Evolutionary conservation across 2,888 invertebrate genomes (phyloP).

Genomic region (Eucera pruinosa): DNA sequence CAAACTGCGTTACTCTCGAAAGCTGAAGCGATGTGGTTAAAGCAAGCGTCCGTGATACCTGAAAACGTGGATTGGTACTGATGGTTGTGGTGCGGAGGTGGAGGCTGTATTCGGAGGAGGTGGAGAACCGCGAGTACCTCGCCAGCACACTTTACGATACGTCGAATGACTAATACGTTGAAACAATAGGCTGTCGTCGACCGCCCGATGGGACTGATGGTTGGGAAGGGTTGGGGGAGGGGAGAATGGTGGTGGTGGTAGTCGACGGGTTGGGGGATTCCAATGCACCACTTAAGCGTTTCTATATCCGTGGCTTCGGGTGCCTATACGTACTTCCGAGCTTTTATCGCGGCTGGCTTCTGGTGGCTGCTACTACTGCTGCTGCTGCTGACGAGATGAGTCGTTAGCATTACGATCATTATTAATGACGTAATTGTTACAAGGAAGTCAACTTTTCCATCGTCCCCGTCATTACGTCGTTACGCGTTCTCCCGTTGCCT

Average conservation of each 20-base stretch:
- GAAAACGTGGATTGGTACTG: slow-evolving; percentile 46
- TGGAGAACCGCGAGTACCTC: slow-evolving; percentile 74
- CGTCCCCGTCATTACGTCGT: slow-evolving; percentile 71
- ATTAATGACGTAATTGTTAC: slow-evolving; percentile 75
- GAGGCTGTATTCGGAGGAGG: slow-evolving; percentile 65
- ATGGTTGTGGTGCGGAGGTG: slow-evolving; percentile 53
- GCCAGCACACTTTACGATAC: slow-evolving; percentile 83
- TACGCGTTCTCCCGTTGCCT: slow-evolving; percentile 62
- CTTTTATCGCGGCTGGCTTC: slow-evolving; percentile 74
- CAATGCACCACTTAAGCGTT: slow-evolving; percentile 84
- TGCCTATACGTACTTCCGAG: slow-evolving; percentile 74
- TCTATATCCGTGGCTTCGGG: slow-evolving; percentile 81
- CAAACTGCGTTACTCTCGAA: slow-evolving; percentile 67
- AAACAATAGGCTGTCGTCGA: slow-evolving; percentile 84
- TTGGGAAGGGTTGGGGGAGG: slow-evolving; percentile 64
- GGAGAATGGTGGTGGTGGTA: slow-evolving; percentile 58
- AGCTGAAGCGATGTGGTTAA: slow-evolving; percentile 42
- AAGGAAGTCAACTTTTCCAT: slow-evolving; percentile 75
- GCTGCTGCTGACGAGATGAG: slow-evolving; percentile 59
- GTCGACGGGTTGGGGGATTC: slow-evolving; percentile 80
- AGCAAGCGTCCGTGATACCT: slow-evolving; percentile 62
- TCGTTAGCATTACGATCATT: slow-evolving; percentile 72
- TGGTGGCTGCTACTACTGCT: slow-evolving; percentile 16
- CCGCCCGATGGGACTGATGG: slow-evolving; percentile 79
- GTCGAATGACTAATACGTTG: slow-evolving; percentile 84